Base-by-base conservation (phyloP, 2,113 vertebrate genomes). In the Forbesichthys agassizii region DNA sequence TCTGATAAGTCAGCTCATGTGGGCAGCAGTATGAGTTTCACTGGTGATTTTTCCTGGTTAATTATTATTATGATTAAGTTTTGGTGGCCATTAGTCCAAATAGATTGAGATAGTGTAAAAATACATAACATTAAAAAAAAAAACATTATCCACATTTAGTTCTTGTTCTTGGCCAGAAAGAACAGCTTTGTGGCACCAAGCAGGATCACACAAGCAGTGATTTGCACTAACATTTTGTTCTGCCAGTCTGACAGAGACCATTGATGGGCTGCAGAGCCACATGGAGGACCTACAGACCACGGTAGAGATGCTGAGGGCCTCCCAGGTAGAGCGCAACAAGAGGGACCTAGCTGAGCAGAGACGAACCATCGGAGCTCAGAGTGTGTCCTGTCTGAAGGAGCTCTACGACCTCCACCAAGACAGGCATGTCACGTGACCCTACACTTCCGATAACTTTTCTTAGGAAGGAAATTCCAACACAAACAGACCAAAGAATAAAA, bases 221-320 rank as follows among this genome's bases (percentile, higher is more conserved):
- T 16, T 9, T 59, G 57, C 20, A 33, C 57, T 42, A 36, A 58
- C 18, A 18, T 33, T 27, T 66, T 48, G n/a, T 6, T 48, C 13
- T 55, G 52, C 9, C 77, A 99, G 98, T 82, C 89, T 99, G 66
- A 95, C 96, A 0, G 96, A 97, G 82, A 96, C 93, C 0, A 92
- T 96, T 8, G 96, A 98, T 18, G 89, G 86, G 0, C 93, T 99
- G 5, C 95, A 98, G 66, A 89, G 78, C 49, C 93, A 95, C 74
- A 92, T 97, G 73, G 96, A 97, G 81, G 93, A 94, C 51, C 90
- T 99, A 16, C 96, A 98, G 73, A 88, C 66, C 63, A 95, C 96
- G 88, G 92, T 98, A 75, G 94, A 96, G 61, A 94, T 95, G 54
- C 5, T 99, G 59, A 95, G 94, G 36, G 80, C 87, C 1, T 77